Evolutionary conservation across 35 echinoderm and acorn worm genomes (phyloP), one percentile per base, ranked within the genome.

Genomic region (Nesometra sesokonis): DNA sequence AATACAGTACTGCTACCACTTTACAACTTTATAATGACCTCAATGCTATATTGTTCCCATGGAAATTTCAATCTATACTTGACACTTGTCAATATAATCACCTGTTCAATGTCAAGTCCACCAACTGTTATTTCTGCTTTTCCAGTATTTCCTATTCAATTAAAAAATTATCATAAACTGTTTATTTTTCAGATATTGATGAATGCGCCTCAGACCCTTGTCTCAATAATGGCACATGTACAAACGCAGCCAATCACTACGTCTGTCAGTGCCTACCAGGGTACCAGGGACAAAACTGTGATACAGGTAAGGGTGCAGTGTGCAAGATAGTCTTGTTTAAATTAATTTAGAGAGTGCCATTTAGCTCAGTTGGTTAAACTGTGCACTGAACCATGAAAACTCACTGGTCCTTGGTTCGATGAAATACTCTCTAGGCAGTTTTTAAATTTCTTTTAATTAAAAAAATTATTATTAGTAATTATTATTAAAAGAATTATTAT

Each of bases 161-260:
- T 78, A 9, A 78, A 5, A 31, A 78, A 34, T 82, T 21, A 0
- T 46, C 35, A 32, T 85, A 57, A 34, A 0, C 29, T 85, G 15
- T 31, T 86, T 35, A 15, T 15, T 78, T 32, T 78, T 57, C 36
- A 79, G 67, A 43, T n/a, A 79, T 78, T 57, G 13, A 78, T 77
- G 87, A 85, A 36, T 97, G 95, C 46, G 29, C 77, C 1, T 93
- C 86, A 77, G 83, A 93, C 67, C 95, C 95, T 0, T 97, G 95
- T 85, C 27, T 77, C 34, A 97, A 97, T 86, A 83, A 79, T 40
- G 95, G 86, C 29, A 91, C 84, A 9, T 97, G 95, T 57, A 39
- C 37, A 27, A 79, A 89, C 27, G 83, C 77, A 15, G 39, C 30
- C 30, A 79, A 83, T 82, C 83, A 84, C 0, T 97, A 97, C 76